phyloP scores from a whole-genome alignment of 2,797 vertebrate species.

The Psittacula derbiana region DNA sequence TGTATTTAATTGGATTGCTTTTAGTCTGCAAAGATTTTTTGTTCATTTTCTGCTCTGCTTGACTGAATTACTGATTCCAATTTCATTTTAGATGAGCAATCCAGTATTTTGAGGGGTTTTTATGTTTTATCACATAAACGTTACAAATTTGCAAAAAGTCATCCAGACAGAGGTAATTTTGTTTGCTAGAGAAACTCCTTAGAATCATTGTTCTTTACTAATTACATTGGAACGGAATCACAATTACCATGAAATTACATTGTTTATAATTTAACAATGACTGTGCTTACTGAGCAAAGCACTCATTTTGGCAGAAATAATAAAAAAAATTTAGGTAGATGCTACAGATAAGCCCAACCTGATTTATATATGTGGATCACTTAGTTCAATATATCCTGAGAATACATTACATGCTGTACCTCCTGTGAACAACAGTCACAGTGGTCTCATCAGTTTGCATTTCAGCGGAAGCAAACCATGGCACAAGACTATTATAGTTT shows the following conservation, averaged over 20 bases:
- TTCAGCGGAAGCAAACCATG: neutral
- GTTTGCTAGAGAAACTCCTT: neutral
- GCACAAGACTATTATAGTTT: neutral
- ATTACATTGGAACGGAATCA: neutral
- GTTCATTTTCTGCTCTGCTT: neutral
- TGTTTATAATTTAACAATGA: neutral
- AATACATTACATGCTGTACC: rapidly evolving
- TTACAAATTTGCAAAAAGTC: neutral
- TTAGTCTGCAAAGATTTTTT: neutral
- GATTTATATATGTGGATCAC: neutral
- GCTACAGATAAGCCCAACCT: neutral
- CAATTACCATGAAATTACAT: neutral
- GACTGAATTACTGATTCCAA: neutral
- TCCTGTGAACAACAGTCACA: neutral
- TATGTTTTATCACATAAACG: neutral
- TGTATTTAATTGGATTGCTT: neutral
- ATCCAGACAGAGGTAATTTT: neutral
- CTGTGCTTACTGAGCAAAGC: neutral
- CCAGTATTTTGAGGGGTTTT: rapidly evolving
- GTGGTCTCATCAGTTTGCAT: neutral
- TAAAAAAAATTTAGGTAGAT: neutral
- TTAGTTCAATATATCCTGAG: neutral
- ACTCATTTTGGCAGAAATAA: neutral
- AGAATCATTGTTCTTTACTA: neutral
- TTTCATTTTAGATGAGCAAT: neutral